Conservation (phyloP, 1,140 invertebrate species). For the Phenacoccus solenopsis region DNA sequence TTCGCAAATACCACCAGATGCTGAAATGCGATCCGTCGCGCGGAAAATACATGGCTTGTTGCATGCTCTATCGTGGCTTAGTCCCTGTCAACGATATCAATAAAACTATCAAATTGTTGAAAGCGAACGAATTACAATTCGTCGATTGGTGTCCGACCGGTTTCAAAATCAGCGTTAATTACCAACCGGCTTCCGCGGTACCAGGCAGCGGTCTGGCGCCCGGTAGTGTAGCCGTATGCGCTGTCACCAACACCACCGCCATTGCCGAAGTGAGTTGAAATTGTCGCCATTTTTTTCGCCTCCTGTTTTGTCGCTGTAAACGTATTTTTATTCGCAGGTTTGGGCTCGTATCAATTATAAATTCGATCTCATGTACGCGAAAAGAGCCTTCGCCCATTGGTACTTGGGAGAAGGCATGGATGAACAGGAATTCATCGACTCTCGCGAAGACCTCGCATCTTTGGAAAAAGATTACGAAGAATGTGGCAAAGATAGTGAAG, state of each 20-base stretch:
- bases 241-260: conserved; percentile 70
- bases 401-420: conserved; percentile 35
- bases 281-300: conserved; percentile 59
- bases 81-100: conserved; percentile 49
- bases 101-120: conserved; percentile 52
- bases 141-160: conserved; percentile 49
- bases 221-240: conserved; percentile 47
- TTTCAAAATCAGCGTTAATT: conserved; percentile 40
- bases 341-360: not conserved
- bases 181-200: conserved; percentile 54
- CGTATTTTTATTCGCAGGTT: not conserved
- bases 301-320: conserved; percentile 27
- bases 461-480: conserved; percentile 49
- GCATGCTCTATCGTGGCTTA: conserved; percentile 42
- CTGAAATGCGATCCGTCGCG: conserved; percentile 40
- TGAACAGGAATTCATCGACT: conserved; percentile 48
- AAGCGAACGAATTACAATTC: conserved; percentile 44
- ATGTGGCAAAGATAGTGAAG: conserved; percentile 30
- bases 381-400: conserved; percentile 3
- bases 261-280: conserved; percentile 64
- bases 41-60: conserved; percentile 44
- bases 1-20: conserved; percentile 40
- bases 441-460: conserved; percentile 42
- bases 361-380: conserved; percentile 6
- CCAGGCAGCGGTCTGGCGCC: conserved; percentile 44